Evolutionary conservation across 2,888 invertebrate genomes (phyloP), one percentile per base, ranked within the genome.

Genomic region (Orthosia cruda): DNA sequence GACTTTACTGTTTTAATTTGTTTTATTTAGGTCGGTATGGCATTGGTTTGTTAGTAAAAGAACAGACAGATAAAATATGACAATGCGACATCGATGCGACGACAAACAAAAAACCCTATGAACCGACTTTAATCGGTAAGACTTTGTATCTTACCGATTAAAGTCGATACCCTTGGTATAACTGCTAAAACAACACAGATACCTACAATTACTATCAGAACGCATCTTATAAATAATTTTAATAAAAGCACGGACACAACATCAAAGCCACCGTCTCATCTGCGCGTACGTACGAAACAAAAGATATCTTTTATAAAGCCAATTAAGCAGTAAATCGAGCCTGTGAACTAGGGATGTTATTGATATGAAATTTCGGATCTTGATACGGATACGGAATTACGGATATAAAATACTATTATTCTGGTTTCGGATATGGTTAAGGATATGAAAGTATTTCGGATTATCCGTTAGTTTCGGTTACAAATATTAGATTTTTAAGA

Each of bases 261-360:
- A 26, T 59, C 20, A 67, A 74, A 75, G 23, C 16, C 9, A 49
- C 47, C 59, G 76, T n/a, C 20, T 67, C 49, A 74, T 57, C 74
- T 49, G 23, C 64, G 49, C 57, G 2, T 61, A 18, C 40, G 18
- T 40, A 80, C 18, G 15, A 23, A 66, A 80, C 40, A 59, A 68
- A 68, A 45, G 23, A 52, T 13, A 23, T 47, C 49, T 50, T 68
- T 66, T 65, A 59, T 2, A 4, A 18, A 55, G 15, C 16, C 58
- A 77, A 74, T 78, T 68, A 71, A 63, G 54, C 66, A 83, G 65
- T 74, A 52, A 85, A 71, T 77, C 49, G 47, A 32, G 18, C 45
- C 52, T 59, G 9, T 40, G 9, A 40, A 9, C 40, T 9, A 40
- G 40, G 40, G 40, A 40, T 9, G 40, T 40, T 40, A 40, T 40